Evolutionary conservation across 2,888 invertebrate species (phyloP).

Genomic region (Notodonta ziczac): DNA sequence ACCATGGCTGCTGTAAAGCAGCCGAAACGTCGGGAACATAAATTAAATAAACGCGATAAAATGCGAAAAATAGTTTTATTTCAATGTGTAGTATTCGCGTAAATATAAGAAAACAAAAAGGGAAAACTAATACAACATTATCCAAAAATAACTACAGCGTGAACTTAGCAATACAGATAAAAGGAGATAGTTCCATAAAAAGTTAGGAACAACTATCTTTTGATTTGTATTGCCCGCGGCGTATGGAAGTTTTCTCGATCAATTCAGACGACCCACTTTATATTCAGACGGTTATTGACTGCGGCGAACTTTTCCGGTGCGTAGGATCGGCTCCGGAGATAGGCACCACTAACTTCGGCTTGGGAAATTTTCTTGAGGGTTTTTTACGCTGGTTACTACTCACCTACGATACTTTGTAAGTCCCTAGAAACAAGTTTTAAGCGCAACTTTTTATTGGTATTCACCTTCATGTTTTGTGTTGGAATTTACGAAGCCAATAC

Average conservation of each 20-base stretch:
- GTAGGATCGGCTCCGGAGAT: conserved; percentile 42
- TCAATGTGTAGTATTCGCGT: too few relatives aligned
- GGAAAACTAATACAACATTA: not conserved
- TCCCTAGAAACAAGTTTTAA: not conserved
- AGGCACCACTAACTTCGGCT: conserved; percentile 38
- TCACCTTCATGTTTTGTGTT: conserved; percentile 36
- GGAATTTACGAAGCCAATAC: conserved; percentile 38
- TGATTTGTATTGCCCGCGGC: conserved; percentile 22
- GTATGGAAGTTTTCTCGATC: conserved; percentile 58
- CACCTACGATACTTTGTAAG: conserved; percentile 14
- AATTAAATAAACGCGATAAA: too few relatives aligned
- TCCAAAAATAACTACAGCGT: not conserved
- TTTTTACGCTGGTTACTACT: conserved; percentile 23
- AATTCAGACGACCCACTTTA: conserved; percentile 65
- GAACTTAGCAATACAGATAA: conserved; percentile 6
- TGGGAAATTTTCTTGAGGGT: conserved; percentile 25
- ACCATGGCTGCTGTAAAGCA: too few relatives aligned
- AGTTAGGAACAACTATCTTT: conserved; percentile 20
- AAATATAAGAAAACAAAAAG: too few relatives aligned
- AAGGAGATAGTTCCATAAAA: conserved; percentile 6
- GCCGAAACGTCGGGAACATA: too few relatives aligned
- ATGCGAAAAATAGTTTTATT: too few relatives aligned
- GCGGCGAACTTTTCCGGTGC: conserved; percentile 53
- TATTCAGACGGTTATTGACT: conserved; percentile 71
- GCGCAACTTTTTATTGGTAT: conserved; percentile 41